Evolutionary conservation across 2,888 invertebrate genomes (phyloP).

Genomic region (Eurytoma californica): DNA sequence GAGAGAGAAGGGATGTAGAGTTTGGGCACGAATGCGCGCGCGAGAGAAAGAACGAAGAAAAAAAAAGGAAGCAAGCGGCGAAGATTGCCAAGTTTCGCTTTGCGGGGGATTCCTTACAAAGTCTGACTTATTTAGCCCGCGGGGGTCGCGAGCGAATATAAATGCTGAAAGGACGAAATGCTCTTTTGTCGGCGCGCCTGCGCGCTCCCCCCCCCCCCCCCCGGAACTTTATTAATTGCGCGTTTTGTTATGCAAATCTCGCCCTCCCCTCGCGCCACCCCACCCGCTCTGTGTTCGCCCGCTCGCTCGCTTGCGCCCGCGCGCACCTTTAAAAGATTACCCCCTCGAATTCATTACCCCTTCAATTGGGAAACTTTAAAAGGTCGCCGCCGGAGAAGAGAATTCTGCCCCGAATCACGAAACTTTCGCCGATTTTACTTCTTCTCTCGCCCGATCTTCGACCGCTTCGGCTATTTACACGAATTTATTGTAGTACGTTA

Average conservation of each 20-base stretch:
- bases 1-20: neutral
- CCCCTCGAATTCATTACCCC: conserved; percentile 64
- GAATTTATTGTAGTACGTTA: too few species aligned
- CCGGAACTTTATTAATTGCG: conserved; percentile 73
- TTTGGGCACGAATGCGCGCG: neutral
- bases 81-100: conserved; percentile 68
- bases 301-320: conserved; percentile 37
- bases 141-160: conserved; percentile 43
- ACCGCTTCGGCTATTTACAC: too few species aligned
- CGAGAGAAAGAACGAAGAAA: neutral
- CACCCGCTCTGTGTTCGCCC: conserved; percentile 22
- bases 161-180: conserved; percentile 70
- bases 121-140: conserved; percentile 70
- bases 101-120: conserved; percentile 67
- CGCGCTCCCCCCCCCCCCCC: conserved; percentile 34
- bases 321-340: conserved; percentile 67
- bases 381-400: conserved; percentile 40
- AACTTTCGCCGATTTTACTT: conserved; percentile 25
- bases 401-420: conserved; percentile 1
- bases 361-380: conserved; percentile 65
- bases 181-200: conserved; percentile 68
- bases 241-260: conserved; percentile 74
- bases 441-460: neutral
- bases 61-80: conserved; percentile 38
- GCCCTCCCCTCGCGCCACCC: conserved; percentile 26